Base-by-base conservation (phyloP, 2,888 invertebrate species). In the Clusia tigrina region DNA sequence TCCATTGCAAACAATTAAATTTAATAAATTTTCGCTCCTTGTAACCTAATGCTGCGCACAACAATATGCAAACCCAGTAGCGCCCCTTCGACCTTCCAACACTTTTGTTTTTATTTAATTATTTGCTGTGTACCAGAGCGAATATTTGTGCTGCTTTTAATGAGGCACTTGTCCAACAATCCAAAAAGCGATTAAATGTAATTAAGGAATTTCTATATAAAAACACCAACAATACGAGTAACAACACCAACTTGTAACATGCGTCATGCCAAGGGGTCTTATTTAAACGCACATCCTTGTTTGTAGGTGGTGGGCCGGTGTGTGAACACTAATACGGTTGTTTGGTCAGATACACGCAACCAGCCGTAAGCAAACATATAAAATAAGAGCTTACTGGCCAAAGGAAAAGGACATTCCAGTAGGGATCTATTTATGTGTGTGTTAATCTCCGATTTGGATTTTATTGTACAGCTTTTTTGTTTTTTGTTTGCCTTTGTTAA, bases 151-250 rank as follows among this genome's bases (percentile, higher is more conserved):
- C 22, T 9, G 18, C 48, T 5, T 48, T 22, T 48, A 48, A 48
- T 48, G 18, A 6, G 20, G 22, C 48, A 48, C 48, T 20, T 20
- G 48, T 22, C 22, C 22, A 48, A 48, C 48, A 48, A 22, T 22
- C 20, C 48, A 20, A 48, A 48, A 6, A 48, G 22, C 48, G 15
- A 15, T 74, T 74, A 76, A 76, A 78, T 71, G 74, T 74, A 74
- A 74, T 74, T 74, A 74, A n/a, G n/a, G n/a, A n/a, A n/a, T n/a
- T n/a, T n/a, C n/a, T n/a, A n/a, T n/a, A n/a, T n/a, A n/a, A n/a
- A n/a, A n/a, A n/a, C n/a, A n/a, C n/a, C n/a, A n/a, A n/a, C n/a
- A n/a, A n/a, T n/a, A n/a, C n/a, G n/a, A n/a, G n/a, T n/a, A n/a
- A n/a, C n/a, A n/a, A n/a, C n/a, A n/a, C n/a, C n/a, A n/a, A n/a